phyloP scores from a whole-genome alignment of 2,888 invertebrate genomes.

The Incurvaria masculella region DNA sequence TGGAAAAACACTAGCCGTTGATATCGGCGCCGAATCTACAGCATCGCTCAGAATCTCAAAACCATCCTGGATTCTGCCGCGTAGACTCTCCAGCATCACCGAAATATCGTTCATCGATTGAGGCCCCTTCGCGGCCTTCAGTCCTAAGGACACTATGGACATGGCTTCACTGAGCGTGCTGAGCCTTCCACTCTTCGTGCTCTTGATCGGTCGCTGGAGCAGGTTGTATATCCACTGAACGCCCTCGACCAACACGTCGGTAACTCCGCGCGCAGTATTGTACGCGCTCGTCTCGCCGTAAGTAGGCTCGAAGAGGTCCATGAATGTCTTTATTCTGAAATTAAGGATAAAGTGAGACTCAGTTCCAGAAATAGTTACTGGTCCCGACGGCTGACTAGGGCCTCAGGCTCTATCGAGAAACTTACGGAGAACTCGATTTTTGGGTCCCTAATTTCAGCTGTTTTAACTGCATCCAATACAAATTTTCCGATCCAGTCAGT shows the following conservation, averaged over 20 bases:
- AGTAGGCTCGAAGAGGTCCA: conserved; percentile 37
- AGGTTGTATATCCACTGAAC: conserved; percentile 31
- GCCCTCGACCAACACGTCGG: conserved; percentile 26
- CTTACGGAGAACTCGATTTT: too few relatives aligned
- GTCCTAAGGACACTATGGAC: background rate
- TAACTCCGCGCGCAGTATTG: conserved; percentile 27
- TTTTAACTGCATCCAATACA: too few relatives aligned
- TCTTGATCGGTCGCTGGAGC: conserved; percentile 17
- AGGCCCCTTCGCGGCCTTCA: background rate
- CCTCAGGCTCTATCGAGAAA: too few relatives aligned
- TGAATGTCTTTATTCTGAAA: conserved; percentile 35
- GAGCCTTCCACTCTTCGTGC: conserved; percentile 1
- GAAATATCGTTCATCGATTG: background rate
- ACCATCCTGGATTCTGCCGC: background rate
- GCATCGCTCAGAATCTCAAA: background rate
- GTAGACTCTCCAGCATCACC: background rate
- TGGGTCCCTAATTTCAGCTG: too few relatives aligned
- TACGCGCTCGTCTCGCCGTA: conserved; percentile 39
- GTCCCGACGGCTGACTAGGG: too few relatives aligned
- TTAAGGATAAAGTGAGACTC: conserved; percentile 1
- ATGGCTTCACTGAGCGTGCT: conserved; percentile 1
- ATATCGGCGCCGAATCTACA: background rate
- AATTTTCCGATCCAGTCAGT: too few relatives aligned
- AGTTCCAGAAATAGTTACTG: too few relatives aligned
- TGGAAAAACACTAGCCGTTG: background rate